These are phyloP conservation scores for Echeneis naucrates DNA, from an alignment of 2,797 vertebrate species.

Conservation along the genomic window DNA sequence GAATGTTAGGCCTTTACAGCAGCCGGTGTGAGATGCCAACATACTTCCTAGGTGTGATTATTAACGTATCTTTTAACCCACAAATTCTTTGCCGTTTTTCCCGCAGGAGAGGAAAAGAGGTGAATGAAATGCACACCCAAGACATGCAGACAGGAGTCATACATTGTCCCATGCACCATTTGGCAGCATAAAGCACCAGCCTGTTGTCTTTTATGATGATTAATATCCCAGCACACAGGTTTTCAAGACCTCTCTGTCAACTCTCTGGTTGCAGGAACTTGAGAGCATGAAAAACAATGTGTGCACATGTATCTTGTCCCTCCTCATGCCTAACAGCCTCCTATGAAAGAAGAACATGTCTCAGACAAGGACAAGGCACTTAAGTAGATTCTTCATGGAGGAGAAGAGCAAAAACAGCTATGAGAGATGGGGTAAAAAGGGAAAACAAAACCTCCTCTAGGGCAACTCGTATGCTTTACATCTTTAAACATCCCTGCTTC, in stretches of 20 bases:
- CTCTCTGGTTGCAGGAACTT: conserved; percentile 51
- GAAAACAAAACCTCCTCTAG: conserved; percentile 8
- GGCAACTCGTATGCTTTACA: conserved; percentile 1
- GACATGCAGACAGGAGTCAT: conserved; percentile 33
- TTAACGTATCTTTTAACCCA: conserved; percentile 26
- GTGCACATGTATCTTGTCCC: conserved; percentile 35
- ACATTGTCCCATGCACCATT: conserved; percentile 56
- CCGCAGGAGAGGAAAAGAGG: conserved; percentile 12
- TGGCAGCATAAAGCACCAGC: conserved; percentile 59
- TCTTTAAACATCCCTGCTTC: conserved; percentile 2
- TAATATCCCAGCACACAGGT: conserved; percentile 67
- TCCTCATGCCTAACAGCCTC: conserved; percentile 10
- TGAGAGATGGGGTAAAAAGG: conserved; percentile 4
- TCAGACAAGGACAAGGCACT: conserved; percentile 44
- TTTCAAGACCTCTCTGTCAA: conserved; percentile 68
- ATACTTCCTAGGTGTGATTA: conserved; percentile 34
- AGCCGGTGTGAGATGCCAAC: conserved; percentile 14
- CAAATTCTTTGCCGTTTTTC: conserved; percentile 16
- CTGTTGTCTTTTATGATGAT: conserved; percentile 78
- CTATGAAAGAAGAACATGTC: conserved; percentile 30
- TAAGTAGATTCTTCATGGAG: conserved; percentile 51
- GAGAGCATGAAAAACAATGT: conserved; percentile 54
- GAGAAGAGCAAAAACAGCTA: conserved; percentile 44
- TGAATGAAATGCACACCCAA: conserved; percentile 34
- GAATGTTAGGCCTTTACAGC: conserved; percentile 28